Base-by-base conservation (phyloP, 1,140 invertebrate genomes). In the Scaptomyza hsui region DNA sequence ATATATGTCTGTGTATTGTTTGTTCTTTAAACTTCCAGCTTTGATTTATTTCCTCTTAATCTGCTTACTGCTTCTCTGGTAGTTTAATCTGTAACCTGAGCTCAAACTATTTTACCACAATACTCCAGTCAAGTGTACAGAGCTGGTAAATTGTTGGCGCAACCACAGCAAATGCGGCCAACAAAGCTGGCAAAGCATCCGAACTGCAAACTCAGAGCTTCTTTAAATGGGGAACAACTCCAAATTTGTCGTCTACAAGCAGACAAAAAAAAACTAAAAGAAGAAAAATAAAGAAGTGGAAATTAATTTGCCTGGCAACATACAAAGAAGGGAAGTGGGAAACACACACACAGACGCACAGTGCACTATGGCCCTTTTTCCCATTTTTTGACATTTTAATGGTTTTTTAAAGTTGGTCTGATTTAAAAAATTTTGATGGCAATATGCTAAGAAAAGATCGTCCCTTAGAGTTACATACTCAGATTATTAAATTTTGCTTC, bases 301-400 rank as follows among this genome's bases (percentile, higher is more conserved):
- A 76, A 85, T 86, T 83, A 85, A 86, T 83, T 85, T 86, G 62
- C 60, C 47, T 70, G 47, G 13, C 13, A 65, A 67, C 35, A 45
- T 15, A 21, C 42, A 29, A 15, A 39, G 44, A 1, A 9, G 5
- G 26, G 7, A 29, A 9, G 26, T 29, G 2, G 26, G 7, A 7
- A 9, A 7, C 2, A 75, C 49, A 67, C 52, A 64, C 49, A 63
- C 67, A 68, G 55, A 18, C 44, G 19, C 44, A 73, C 24, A 67
- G n/a, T n/a, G n/a, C n/a, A n/a, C n/a, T n/a, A n/a, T n/a, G n/a
- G n/a, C n/a, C n/a, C n/a, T n/a, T n/a, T n/a, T n/a, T n/a, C n/a
- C n/a, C n/a, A n/a, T n/a, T n/a, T n/a, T n/a, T n/a, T n/a, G n/a
- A n/a, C n/a, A n/a, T n/a, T n/a, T n/a, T n/a, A n/a, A n/a, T n/a